Evolutionary conservation across 2,797 vertebrate genomes (phyloP).

Genomic region (Catharus ustulatus): DNA sequence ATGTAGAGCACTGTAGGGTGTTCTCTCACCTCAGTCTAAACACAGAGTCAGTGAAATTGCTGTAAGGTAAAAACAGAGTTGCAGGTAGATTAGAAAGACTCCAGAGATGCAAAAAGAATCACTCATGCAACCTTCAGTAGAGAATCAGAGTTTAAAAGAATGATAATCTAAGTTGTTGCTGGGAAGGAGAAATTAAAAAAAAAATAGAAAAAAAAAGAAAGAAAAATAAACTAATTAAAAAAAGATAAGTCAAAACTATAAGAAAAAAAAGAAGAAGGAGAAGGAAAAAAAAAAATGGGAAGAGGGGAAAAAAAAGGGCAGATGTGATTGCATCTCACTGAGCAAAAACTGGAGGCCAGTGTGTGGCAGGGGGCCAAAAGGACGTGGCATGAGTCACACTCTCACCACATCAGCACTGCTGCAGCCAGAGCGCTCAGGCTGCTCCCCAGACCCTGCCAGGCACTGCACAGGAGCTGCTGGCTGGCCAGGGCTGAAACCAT

Average conservation of each 20-base stretch:
- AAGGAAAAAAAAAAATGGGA: too few relatives aligned
- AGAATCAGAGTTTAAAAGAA: not conserved
- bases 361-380: not conserved
- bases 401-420: not conserved
- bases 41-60: not conserved
- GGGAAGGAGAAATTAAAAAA: accelerated
- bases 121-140: not conserved
- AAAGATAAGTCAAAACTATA: too few relatives aligned
- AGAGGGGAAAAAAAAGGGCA: too few relatives aligned
- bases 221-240: too few relatives aligned
- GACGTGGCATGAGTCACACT: not conserved
- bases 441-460: not conserved
- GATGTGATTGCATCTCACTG: not conserved
- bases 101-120: not conserved
- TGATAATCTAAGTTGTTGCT: not conserved
- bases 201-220: accelerated
- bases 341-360: not conserved
- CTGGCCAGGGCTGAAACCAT: not conserved
- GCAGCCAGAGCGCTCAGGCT: not conserved
- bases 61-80: not conserved
- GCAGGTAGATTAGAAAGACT: not conserved
- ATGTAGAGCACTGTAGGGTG: not conserved
- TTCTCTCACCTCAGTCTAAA: not conserved
- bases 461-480: not conserved
- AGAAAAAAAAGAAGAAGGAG: accelerated